Conservation (phyloP, 1,140 invertebrate genomes). For the Halesus radiatus region DNA sequence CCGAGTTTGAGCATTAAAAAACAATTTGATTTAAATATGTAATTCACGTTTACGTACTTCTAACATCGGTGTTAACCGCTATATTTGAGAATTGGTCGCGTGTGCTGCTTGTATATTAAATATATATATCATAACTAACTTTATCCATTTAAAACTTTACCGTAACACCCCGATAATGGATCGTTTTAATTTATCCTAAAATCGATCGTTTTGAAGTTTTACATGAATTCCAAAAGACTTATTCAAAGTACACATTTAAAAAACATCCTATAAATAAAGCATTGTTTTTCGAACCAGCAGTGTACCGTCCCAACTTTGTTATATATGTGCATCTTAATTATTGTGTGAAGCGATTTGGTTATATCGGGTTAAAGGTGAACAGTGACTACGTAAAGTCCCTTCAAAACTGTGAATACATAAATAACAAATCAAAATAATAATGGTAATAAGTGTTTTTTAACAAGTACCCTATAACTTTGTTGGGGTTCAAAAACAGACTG, state of each 20-base stretch:
- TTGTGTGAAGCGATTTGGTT: not conserved
- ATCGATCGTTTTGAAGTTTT: too few relatives aligned
- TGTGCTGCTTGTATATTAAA: not conserved
- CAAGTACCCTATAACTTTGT: too few relatives aligned
- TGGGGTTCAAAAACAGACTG: too few relatives aligned
- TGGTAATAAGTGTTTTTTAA: too few relatives aligned
- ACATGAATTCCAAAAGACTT: too few relatives aligned
- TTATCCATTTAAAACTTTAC: too few relatives aligned
- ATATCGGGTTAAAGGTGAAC: conserved; percentile 6
- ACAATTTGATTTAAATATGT: not conserved
- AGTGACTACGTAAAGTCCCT: not conserved
- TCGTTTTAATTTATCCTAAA: too few relatives aligned
- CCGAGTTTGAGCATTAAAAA: not conserved
- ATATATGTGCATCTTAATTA: conserved; percentile 22
- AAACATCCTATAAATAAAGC: too few relatives aligned
- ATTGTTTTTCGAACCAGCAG: not conserved
- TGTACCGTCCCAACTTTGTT: not conserved
- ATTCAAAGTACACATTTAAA: too few relatives aligned
- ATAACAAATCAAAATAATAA: too few relatives aligned
- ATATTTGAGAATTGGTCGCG: conserved; percentile 4
- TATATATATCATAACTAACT: not conserved
- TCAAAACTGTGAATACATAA: too few relatives aligned
- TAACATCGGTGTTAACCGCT: not conserved
- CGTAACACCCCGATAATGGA: too few relatives aligned
- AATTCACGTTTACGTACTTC: not conserved